These are phyloP conservation scores for Bursaphelenchus okinawaensis DNA, from an alignment of 2,888 invertebrate species.

Conservation along the genomic window DNA sequence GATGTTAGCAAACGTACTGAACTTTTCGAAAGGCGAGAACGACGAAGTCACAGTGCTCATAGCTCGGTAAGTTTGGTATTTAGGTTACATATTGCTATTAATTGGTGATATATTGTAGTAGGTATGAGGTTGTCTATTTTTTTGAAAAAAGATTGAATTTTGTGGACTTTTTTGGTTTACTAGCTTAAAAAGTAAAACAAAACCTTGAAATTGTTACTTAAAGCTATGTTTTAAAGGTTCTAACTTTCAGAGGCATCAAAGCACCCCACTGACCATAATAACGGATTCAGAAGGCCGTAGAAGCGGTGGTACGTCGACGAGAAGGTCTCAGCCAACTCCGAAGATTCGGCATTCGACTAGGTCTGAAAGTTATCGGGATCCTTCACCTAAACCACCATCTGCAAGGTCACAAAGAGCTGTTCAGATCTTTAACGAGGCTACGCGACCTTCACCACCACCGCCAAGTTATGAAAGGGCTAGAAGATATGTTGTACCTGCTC, in stretches of 20 bases:
- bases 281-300: neutral
- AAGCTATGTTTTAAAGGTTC: too few species aligned
- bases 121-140: too few species aligned
- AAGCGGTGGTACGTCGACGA: too few species aligned
- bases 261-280: neutral
- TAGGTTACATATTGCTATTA: neutral
- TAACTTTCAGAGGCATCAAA: neutral
- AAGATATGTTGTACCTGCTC: slow-evolving; percentile 49
- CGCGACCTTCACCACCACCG: slow-evolving; percentile 45
- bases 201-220: too few species aligned
- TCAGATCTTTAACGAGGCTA: slow-evolving; percentile 19
- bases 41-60: slow-evolving; percentile 17
- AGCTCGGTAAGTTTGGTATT: neutral
- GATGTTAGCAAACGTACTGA: slow-evolving; percentile 45
- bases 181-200: too few species aligned
- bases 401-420: slow-evolving; percentile 7
- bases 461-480: slow-evolving; percentile 48
- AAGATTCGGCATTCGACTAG: neutral
- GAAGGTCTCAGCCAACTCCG: neutral
- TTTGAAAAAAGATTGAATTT: too few species aligned
- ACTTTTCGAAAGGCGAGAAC: slow-evolving; percentile 38
- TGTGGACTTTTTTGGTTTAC: neutral
- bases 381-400: slow-evolving; percentile 19
- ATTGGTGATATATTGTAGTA: too few species aligned
- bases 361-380: neutral